Percentiles rank a stretch among this genome's conserved stretches.
Conservation (phyloP, 1,140 invertebrate genomes). For the Brachionus paranguensis region DNA sequence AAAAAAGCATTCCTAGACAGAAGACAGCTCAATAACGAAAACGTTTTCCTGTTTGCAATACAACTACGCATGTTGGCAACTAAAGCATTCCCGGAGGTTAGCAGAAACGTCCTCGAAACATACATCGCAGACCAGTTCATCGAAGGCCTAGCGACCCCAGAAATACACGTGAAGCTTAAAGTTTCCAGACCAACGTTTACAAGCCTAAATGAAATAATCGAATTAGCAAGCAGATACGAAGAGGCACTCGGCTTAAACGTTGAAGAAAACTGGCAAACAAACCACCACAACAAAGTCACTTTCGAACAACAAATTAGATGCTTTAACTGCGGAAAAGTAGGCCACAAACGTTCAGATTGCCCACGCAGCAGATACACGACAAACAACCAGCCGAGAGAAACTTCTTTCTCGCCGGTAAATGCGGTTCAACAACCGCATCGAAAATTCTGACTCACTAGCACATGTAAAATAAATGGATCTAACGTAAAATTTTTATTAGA, state of each 20-base stretch:
- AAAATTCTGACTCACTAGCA: background rate
- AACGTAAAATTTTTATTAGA: background rate
- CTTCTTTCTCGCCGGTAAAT: background rate
- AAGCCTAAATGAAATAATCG: background rate
- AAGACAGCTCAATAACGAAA: background rate
- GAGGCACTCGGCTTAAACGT: background rate
- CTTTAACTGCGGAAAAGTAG: background rate
- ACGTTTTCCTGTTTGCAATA: background rate
- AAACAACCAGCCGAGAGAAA: background rate
- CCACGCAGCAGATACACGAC: background rate
- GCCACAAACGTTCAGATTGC: background rate
- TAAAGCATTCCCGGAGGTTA: background rate
- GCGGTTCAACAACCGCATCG: background rate
- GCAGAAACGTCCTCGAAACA: background rate
- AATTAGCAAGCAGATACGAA: background rate
- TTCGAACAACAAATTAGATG: background rate
- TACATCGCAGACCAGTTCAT: background rate
- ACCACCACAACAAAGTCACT: background rate
- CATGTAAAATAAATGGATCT: background rate
- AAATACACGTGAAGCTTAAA: background rate
- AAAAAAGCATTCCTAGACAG: background rate
- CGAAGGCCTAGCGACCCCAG: background rate
- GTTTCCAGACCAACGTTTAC: background rate
- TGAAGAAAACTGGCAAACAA: background rate
- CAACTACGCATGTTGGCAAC: too few species aligned